These are phyloP conservation scores for Sciurus carolinensis DNA, from an alignment of 2,797 vertebrate species.

Conservation along the genomic window DNA sequence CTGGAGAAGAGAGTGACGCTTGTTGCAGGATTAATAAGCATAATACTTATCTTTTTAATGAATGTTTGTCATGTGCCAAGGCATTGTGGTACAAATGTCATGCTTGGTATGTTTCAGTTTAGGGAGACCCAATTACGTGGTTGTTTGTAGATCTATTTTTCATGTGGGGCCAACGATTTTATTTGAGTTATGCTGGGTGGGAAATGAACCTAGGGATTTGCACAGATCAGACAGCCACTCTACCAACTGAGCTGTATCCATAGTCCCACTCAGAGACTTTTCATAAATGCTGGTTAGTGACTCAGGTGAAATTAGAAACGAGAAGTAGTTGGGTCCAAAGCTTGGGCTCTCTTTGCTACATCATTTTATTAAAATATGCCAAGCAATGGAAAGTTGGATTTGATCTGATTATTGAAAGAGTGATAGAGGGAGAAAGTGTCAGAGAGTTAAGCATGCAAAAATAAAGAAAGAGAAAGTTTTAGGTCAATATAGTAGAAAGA, in stretches of 20 bases:
- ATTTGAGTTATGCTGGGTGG: too few species aligned
- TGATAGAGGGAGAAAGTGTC: not conserved
- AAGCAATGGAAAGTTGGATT: not conserved
- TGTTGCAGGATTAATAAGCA: not conserved
- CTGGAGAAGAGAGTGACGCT: not conserved
- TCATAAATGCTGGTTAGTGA: not conserved
- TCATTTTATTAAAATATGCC: not conserved
- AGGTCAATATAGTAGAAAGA: not conserved
- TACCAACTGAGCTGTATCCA: too few species aligned
- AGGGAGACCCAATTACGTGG: not conserved
- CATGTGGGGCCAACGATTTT: not conserved
- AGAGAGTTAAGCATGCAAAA: not conserved
- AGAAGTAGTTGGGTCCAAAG: not conserved
- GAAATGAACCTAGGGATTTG: too few species aligned
- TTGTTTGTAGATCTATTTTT: conserved; percentile 32
- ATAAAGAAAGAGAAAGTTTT: not conserved
- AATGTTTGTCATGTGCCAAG: not conserved
- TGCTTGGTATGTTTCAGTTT: not conserved
- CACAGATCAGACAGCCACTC: too few species aligned
- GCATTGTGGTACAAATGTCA: not conserved
- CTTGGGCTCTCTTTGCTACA: not conserved
- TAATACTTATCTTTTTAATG: not conserved
- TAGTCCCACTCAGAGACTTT: not conserved
- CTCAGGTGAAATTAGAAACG: not conserved
- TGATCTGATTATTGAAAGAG: not conserved